Conservation (phyloP, 2,113 vertebrate genomes). For the Propithecus coquereli region DNA sequence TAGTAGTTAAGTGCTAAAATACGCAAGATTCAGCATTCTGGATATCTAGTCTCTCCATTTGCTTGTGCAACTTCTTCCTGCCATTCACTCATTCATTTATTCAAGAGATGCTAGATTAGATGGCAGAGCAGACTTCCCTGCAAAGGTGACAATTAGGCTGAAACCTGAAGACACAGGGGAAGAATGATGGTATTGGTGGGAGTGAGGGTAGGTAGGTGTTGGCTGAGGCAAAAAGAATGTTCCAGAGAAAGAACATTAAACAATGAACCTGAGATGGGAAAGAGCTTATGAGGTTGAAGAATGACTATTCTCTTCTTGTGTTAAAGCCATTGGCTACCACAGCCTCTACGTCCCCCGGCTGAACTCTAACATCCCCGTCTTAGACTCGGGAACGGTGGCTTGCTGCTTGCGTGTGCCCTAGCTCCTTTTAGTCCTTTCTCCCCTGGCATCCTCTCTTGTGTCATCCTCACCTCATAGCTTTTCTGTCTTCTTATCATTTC, state of each 20-base stretch:
- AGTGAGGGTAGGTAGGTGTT: too few species aligned
- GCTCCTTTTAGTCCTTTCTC: background rate
- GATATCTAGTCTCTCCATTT: background rate
- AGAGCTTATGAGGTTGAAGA: background rate
- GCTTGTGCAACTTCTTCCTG: background rate
- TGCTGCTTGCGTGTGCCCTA: too few species aligned
- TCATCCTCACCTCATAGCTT: background rate
- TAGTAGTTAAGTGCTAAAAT: background rate
- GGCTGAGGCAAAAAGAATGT: background rate
- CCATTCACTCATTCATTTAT: background rate
- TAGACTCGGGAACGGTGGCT: accelerated
- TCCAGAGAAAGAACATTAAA: background rate
- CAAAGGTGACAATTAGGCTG: background rate
- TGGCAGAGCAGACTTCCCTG: background rate
- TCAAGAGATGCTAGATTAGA: background rate
- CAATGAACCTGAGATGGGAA: background rate
- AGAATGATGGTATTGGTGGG: background rate
- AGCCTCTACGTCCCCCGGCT: background rate
- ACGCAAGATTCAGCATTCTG: background rate
- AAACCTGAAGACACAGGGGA: background rate
- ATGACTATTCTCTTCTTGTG: background rate
- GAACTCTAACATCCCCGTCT: accelerated
- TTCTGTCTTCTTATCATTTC: background rate
- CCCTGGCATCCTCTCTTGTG: background rate
- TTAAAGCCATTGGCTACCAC: background rate